phyloP scores from a whole-genome alignment of 2,888 invertebrate genomes.

The Empis stercorea region DNA sequence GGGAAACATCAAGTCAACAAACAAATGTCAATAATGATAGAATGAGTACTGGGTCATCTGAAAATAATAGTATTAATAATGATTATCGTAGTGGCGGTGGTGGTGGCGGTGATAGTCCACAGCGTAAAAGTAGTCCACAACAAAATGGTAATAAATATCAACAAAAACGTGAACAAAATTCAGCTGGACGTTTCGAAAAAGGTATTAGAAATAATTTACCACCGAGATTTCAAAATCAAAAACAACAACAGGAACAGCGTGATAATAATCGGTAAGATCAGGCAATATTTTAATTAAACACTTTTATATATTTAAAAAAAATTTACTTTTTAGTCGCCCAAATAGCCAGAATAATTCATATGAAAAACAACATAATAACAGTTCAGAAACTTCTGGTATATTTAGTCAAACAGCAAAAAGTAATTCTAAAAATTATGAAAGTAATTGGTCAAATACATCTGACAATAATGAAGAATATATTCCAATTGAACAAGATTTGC shows the following conservation, averaged over 20 bases:
- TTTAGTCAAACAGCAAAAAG: background rate
- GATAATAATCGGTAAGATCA: constrained; percentile 19
- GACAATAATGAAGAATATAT: constrained; percentile 35
- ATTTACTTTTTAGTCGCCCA: background rate
- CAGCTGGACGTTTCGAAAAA: constrained; percentile 8
- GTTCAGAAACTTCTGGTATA: constrained; percentile 4
- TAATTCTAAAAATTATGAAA: background rate
- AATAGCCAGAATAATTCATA: background rate
- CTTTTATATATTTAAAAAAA: background rate
- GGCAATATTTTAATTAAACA: too few relatives aligned
- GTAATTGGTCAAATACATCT: background rate
- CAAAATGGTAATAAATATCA: background rate
- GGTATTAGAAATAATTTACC: constrained; percentile 18
- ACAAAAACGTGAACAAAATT: background rate
- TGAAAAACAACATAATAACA: constrained; percentile 1
- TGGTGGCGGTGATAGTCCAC: constrained; percentile 1
- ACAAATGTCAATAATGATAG: background rate
- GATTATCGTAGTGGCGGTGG: constrained; percentile 6
- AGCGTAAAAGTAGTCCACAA: constrained; percentile 4
- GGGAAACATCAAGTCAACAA: background rate
- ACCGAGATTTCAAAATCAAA: constrained; percentile 25
- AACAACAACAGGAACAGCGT: constrained; percentile 14
- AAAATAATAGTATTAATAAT: constrained; percentile 9
- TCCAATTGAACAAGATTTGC: constrained; percentile 39
- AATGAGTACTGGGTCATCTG: constrained; percentile 8